Evolutionary conservation across 2,113 vertebrate genomes (phyloP).

Genomic region (Neolamprologus devosi): DNA sequence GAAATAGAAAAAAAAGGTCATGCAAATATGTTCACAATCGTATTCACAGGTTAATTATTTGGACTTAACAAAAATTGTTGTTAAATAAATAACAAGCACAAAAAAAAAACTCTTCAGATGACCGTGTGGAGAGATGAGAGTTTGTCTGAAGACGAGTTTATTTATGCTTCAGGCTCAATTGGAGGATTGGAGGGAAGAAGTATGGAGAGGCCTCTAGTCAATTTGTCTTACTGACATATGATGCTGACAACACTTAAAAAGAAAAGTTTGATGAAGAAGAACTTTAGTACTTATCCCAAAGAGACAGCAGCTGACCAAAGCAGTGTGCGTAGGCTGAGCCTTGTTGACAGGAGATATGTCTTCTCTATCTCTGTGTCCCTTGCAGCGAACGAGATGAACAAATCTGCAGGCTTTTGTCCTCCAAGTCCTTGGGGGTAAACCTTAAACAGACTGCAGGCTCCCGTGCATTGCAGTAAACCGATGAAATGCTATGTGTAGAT

Average conservation of each 20-base stretch:
- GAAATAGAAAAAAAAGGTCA: conserved; percentile 19
- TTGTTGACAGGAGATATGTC: conserved; percentile 61
- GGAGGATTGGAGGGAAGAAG: conserved; percentile 14
- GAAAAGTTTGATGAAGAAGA: conserved; percentile 64
- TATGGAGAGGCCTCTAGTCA: conserved; percentile 40
- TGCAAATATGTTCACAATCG: conserved; percentile 53
- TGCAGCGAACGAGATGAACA: conserved; percentile 44
- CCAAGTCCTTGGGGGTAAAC: conserved; percentile 40
- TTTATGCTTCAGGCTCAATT: conserved; percentile 54
- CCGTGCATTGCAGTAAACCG: conserved; percentile 10
- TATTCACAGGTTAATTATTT: conserved; percentile 47
- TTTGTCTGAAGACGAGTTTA: conserved; percentile 17
- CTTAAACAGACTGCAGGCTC: conserved; percentile 16
- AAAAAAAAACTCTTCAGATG: neutral
- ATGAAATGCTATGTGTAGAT: neutral
- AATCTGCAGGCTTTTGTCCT: conserved; percentile 49
- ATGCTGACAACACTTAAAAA: conserved; percentile 65
- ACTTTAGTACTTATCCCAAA: conserved; percentile 59
- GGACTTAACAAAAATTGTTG: neutral
- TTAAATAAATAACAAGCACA: conserved; percentile 18
- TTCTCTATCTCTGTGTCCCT: conserved; percentile 54
- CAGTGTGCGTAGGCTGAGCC: conserved; percentile 51
- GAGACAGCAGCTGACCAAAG: conserved; percentile 58
- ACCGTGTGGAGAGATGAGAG: neutral
- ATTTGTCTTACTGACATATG: conserved; percentile 59